Evolutionary conservation across 2,797 vertebrate genomes (phyloP).

Genomic region (Pagetopsis macropterus): DNA sequence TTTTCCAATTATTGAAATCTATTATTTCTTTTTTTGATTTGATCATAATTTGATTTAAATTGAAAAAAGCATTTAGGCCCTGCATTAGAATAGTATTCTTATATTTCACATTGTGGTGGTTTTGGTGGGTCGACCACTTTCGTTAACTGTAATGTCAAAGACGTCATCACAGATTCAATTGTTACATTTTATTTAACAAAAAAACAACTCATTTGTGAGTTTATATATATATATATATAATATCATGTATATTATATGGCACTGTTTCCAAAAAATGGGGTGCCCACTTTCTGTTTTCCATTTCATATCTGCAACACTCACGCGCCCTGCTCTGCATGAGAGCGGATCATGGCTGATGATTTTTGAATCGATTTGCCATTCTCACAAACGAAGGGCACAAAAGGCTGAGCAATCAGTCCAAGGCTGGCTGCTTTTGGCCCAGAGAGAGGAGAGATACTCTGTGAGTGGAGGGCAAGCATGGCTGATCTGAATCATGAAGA

Average conservation of each 20-base stretch:
- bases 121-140: background rate
- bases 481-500: constrained; percentile 85
- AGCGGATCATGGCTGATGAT: constrained; percentile 79
- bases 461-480: constrained; percentile 80
- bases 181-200: background rate
- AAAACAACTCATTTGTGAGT: constrained; percentile 17
- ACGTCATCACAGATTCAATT: background rate
- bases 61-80: background rate
- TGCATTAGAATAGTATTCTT: background rate
- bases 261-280: constrained; percentile 18
- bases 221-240: background rate
- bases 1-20: background rate
- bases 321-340: constrained; percentile 65
- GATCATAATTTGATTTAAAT: background rate
- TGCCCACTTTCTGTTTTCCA: constrained; percentile 59
- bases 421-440: constrained; percentile 80
- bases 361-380: constrained; percentile 79
- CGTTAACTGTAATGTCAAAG: background rate
- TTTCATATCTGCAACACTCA: constrained; percentile 76
- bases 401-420: constrained; percentile 82
- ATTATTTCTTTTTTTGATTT: background rate
- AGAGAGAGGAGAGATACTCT: constrained; percentile 71
- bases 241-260: too few relatives aligned
- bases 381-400: constrained; percentile 80
- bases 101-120: background rate